Conservation (phyloP, 2,797 vertebrate species). For the Chaunax sp. region DNA sequence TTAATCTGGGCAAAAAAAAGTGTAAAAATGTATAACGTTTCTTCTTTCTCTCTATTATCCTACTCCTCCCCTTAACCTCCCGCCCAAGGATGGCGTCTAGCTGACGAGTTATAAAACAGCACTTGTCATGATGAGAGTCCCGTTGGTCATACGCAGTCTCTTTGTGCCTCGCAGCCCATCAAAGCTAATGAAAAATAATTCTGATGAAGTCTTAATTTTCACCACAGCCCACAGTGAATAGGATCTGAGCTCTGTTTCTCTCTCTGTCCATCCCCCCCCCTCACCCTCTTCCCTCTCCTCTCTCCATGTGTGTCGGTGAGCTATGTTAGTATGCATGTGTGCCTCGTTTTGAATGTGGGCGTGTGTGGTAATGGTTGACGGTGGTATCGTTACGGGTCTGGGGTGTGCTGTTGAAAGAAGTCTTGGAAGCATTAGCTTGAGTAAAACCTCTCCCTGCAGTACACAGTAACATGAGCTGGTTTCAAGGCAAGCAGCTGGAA, state of each 20-base stretch:
- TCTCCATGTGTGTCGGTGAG: constrained; percentile 10
- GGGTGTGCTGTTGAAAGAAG: constrained; percentile 42
- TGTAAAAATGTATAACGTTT: too few species aligned
- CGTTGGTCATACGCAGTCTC: constrained; percentile 21
- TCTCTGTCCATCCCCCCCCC: neutral
- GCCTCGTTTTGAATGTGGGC: constrained; percentile 7
- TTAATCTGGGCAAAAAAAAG: too few species aligned
- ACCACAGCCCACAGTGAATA: constrained; percentile 27
- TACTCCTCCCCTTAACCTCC: constrained; percentile 3
- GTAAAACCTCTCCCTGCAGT: constrained; percentile 33
- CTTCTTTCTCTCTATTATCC: too few species aligned
- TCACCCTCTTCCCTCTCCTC: neutral
- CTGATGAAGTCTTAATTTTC: constrained; percentile 61
- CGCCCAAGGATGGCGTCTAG: constrained; percentile 9
- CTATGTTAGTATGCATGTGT: constrained; percentile 28
- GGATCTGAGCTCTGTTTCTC: constrained; percentile 21
- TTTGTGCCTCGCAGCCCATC: constrained; percentile 39
- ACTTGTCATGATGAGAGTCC: constrained; percentile 32
- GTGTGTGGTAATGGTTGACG: constrained; percentile 41
- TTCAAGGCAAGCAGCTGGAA: constrained; percentile 49
- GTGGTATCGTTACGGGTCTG: constrained; percentile 13
- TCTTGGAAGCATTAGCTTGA: constrained; percentile 24
- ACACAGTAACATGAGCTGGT: constrained; percentile 22
- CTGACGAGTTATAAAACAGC: constrained; percentile 43
- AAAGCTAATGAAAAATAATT: constrained; percentile 60